These are phyloP conservation scores for Uropetala carovei DNA, from an alignment of 2,888 invertebrate genomes.

Conservation along the genomic window DNA sequence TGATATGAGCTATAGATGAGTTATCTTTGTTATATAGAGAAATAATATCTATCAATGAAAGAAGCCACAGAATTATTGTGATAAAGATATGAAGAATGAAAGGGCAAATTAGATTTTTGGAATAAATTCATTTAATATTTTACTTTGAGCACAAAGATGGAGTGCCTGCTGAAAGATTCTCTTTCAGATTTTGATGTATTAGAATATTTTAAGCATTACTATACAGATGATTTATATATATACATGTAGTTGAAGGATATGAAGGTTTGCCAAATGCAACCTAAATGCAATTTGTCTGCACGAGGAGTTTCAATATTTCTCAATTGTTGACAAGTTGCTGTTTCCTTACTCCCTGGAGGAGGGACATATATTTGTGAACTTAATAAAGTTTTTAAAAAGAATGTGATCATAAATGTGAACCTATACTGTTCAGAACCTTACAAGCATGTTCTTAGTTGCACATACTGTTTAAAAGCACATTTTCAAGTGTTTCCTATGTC, in stretches of 20 bases:
- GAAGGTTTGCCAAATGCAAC: neutral
- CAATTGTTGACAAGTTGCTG: neutral
- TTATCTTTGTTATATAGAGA: neutral
- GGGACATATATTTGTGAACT: neutral
- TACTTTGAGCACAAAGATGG: neutral
- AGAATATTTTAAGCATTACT: neutral
- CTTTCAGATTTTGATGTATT: neutral
- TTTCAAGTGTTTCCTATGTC: neutral
- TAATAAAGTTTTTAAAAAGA: neutral
- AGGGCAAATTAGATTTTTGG: neutral
- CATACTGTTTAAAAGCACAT: neutral
- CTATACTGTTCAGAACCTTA: neutral
- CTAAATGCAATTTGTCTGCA: neutral
- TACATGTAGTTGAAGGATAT: neutral
- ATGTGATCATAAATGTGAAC: conserved; percentile 19
- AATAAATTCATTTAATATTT: neutral
- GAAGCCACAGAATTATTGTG: neutral
- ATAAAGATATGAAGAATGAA: neutral
- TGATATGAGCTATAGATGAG: too few relatives aligned
- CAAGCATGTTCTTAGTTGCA: neutral
- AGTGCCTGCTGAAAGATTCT: neutral
- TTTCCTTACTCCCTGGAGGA: neutral
- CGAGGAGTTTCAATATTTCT: neutral
- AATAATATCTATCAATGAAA: neutral
- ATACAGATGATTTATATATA: neutral